Conservation (phyloP, 2,113 vertebrate genomes). For the Aspiorhynchus laticeps region DNA sequence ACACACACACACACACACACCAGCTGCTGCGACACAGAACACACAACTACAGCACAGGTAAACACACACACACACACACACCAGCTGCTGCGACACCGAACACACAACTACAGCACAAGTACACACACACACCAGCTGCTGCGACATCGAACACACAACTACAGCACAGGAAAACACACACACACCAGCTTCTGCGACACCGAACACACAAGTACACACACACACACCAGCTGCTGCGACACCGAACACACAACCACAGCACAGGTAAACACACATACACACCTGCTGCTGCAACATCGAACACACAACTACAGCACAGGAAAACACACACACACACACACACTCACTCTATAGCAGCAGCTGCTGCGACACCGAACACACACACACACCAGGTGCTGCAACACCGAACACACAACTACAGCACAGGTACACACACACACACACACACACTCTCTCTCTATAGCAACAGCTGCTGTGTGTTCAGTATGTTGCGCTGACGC, state of each 20-base stretch:
- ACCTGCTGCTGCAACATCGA: conserved; percentile 95
- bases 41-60: conserved; percentile 67
- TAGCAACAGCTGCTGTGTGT: neutral
- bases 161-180: conserved; percentile 61
- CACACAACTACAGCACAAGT: conserved; percentile 68
- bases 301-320: conserved; percentile 65
- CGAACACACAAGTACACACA: conserved; percentile 77
- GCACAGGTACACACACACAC: no score
- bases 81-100: conserved; percentile 93
- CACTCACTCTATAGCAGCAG: no score
- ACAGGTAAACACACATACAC: conserved; percentile 84
- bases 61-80: conserved; percentile 84
- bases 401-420: no score
- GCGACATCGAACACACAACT: conserved; percentile 83
- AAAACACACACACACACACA: conserved; percentile 43
- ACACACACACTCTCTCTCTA: neutral
- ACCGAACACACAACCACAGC: conserved; percentile 75
- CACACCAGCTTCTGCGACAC: no score
- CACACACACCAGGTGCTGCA: no score
- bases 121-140: conserved; percentile 96
- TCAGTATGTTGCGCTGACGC: neutral
- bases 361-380: no score
- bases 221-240: conserved; percentile 96
- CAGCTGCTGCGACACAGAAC: conserved; percentile 93
- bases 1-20: conserved; percentile 87